Conservation (phyloP, 2,888 invertebrate species). For the Pyrrhosoma nymphula region DNA sequence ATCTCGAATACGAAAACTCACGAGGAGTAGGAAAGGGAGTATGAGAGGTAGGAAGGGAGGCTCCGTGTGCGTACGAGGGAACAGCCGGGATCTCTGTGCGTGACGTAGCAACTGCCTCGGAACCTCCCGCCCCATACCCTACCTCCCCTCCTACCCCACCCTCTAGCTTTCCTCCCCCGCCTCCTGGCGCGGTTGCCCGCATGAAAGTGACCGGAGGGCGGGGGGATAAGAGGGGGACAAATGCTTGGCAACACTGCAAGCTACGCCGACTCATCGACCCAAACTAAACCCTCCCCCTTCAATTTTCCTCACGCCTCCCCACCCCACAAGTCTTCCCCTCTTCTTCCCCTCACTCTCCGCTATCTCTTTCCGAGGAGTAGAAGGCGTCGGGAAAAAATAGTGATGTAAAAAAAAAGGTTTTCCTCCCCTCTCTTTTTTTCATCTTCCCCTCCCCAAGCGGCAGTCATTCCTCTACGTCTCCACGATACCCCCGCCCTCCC, state of each 20-base stretch:
- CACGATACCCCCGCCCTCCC: neutral
- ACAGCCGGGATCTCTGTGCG: conserved; percentile 52
- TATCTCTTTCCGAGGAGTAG: neutral
- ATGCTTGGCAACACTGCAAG: conserved; percentile 26
- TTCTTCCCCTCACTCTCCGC: neutral
- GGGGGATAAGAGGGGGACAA: neutral
- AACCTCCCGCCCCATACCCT: too few relatives aligned
- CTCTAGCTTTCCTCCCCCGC: neutral
- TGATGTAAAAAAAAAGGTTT: neutral
- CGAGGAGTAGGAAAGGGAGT: neutral
- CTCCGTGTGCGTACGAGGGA: neutral
- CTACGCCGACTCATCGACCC: conserved; percentile 66
- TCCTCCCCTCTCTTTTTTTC: neutral
- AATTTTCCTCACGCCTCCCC: neutral
- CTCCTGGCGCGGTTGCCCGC: neutral
- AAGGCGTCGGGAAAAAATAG: neutral
- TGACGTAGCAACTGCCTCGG: conserved; percentile 54
- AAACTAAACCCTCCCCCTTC: conserved; percentile 2
- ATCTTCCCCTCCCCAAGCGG: neutral
- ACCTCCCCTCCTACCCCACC: neutral
- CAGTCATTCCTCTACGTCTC: conserved; percentile 16
- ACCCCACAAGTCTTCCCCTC: neutral
- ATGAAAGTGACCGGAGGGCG: neutral
- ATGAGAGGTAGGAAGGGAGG: neutral
- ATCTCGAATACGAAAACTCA: conserved; percentile 14